phyloP scores from a whole-genome alignment of 2,797 vertebrate genomes.

The Menidia menidia region DNA sequence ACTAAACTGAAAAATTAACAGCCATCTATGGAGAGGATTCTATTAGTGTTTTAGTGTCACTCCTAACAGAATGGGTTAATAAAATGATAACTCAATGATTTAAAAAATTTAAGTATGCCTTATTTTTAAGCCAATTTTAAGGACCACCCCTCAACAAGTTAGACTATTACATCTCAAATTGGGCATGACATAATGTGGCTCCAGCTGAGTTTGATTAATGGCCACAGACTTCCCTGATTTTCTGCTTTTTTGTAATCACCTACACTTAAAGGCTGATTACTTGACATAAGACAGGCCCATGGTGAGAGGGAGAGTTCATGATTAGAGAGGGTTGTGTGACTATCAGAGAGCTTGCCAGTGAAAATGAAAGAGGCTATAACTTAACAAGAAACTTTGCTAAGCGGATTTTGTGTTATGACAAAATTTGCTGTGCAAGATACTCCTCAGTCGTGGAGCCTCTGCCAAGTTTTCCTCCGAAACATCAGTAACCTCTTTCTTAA shows the following conservation, averaged over 20 bases:
- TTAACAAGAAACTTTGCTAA: conserved; percentile 46
- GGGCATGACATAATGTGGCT: conserved; percentile 28
- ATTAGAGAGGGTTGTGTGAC: conserved; percentile 37
- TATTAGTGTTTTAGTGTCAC: conserved; percentile 6
- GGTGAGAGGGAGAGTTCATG: conserved; percentile 25
- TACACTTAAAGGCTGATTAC: conserved; percentile 40
- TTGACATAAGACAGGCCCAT: conserved; percentile 29
- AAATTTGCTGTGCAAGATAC: conserved; percentile 51
- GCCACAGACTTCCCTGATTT: conserved; percentile 15
- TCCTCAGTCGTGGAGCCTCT: conserved; percentile 41
- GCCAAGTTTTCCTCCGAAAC: conserved; percentile 61
- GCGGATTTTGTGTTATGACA: conserved; percentile 35
- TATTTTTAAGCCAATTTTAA: conserved; percentile 33
- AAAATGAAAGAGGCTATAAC: conserved; percentile 49
- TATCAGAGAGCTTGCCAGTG: conserved; percentile 39
- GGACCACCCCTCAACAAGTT: conserved; percentile 23
- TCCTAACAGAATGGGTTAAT: conserved; percentile 14
- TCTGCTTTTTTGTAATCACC: conserved; percentile 25
- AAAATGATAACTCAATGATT: conserved; percentile 19
- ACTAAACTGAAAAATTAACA: conserved; percentile 3
- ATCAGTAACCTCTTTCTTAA: conserved; percentile 61
- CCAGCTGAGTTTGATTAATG: conserved; percentile 46
- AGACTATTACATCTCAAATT: conserved; percentile 39
- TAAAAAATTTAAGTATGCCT: conserved; percentile 26
- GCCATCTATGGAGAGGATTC: conserved; percentile 18